Conservation (phyloP, 2,797 vertebrate genomes). For the Enteromius unitaeniatus region DNA sequence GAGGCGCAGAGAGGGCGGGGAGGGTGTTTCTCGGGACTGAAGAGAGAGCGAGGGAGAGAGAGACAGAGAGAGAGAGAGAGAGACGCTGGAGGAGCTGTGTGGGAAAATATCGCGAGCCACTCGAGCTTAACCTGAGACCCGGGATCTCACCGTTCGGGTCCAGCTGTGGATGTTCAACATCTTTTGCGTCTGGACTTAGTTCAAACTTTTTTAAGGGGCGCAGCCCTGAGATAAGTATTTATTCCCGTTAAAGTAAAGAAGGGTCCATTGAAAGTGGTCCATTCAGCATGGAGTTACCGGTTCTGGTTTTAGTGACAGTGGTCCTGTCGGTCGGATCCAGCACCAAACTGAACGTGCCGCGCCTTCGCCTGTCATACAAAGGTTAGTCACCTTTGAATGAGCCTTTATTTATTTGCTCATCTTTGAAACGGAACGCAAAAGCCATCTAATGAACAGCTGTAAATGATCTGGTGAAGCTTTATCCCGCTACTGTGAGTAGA, state of each 20-base stretch:
- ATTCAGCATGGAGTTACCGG: slow-evolving; percentile 71
- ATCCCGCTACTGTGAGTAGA: neutral
- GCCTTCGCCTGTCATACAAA: slow-evolving; percentile 80
- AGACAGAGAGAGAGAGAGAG: neutral
- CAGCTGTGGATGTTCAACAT: slow-evolving; percentile 22
- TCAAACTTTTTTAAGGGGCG: neutral
- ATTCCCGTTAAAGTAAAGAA: neutral
- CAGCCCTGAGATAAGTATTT: neutral
- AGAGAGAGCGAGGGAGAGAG: neutral
- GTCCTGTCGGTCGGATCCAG: slow-evolving; percentile 62
- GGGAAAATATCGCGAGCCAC: neutral
- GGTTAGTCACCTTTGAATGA: slow-evolving; percentile 64
- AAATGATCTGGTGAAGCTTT: neutral
- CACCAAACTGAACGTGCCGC: slow-evolving; percentile 76
- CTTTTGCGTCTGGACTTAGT: neutral
- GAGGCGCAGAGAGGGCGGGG: neutral
- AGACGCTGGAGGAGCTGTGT: slow-evolving; percentile 13
- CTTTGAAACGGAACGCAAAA: neutral
- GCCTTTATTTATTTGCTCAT: neutral
- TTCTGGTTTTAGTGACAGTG: slow-evolving; percentile 63
- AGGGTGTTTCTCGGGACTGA: slow-evolving; percentile 14
- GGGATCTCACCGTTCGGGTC: neutral
- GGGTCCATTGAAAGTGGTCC: neutral
- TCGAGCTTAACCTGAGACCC: slow-evolving; percentile 26
- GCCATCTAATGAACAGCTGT: neutral